A percentile compares a stretch with the other conserved stretches of the same genome.
Conservation (phyloP, 1,140 invertebrate genomes). For the Scaptodrosophila lebanonensis region DNA sequence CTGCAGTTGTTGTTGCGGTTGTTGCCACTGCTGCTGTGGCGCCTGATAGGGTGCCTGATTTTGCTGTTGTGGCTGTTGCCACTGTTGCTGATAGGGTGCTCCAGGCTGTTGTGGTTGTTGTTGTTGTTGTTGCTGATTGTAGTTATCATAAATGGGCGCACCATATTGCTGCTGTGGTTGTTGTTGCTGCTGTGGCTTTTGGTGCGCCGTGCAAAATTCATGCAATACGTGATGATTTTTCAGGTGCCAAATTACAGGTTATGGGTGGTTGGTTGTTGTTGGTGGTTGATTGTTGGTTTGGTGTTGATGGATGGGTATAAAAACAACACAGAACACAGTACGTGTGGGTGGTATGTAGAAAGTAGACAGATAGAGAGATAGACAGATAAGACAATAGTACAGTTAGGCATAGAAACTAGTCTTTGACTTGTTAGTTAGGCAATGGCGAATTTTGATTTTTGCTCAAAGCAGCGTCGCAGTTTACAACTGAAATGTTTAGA, state of each 20-base stretch:
- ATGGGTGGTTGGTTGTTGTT: constrained; percentile 39
- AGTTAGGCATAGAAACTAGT: constrained; percentile 29
- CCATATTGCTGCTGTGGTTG: constrained; percentile 71
- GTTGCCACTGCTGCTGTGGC: constrained; percentile 59
- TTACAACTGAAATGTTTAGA: constrained; percentile 64
- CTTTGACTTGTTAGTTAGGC: constrained; percentile 4
- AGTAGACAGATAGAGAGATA: constrained; percentile 27
- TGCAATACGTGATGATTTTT: constrained; percentile 38
- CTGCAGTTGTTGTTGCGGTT: constrained; percentile 30
- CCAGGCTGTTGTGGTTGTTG: constrained; percentile 46
- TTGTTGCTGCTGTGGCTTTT: constrained; percentile 49
- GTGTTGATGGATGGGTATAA: constrained; percentile 14
- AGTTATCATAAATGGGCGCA: constrained; percentile 55
- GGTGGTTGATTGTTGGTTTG: constrained; percentile 35
- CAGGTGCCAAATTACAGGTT: constrained; percentile 57
- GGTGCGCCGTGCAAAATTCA: constrained; percentile 17
- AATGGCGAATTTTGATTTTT: constrained; percentile 6
- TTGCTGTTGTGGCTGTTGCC: constrained; percentile 43
- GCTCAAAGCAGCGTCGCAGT: constrained; percentile 30
- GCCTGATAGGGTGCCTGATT: constrained; percentile 43
- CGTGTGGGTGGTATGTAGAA: constrained; percentile 38
- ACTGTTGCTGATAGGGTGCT: constrained; percentile 38
- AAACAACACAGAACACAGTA: constrained; percentile 30
- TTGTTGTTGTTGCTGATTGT: constrained; percentile 51
- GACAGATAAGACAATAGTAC: constrained; percentile 33